Conservation (phyloP, 2,888 invertebrate genomes). For the Venustoraphidia nigricollis region DNA sequence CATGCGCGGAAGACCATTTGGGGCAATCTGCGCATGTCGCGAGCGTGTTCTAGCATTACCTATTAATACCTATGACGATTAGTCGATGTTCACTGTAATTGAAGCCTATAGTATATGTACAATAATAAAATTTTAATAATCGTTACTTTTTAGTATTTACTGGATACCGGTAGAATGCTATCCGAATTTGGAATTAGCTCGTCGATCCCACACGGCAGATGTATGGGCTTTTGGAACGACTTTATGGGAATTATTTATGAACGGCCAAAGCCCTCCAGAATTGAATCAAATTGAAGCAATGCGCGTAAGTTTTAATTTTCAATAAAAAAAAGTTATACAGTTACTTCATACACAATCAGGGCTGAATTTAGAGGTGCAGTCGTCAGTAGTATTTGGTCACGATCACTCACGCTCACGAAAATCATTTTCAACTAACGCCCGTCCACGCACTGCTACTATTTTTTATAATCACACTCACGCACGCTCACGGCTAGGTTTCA, state of each 20-base stretch:
- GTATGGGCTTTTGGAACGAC: constrained; percentile 89
- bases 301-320: constrained; percentile 16
- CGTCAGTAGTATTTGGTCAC: too few relatives aligned
- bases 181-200: constrained; percentile 48
- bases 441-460: too few relatives aligned
- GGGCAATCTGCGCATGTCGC: too few relatives aligned
- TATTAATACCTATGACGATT: neutral
- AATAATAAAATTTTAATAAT: neutral
- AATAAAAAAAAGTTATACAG: neutral
- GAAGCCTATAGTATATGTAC: neutral
- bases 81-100: neutral
- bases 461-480: too few relatives aligned
- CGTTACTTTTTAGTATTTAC: constrained; percentile 45
- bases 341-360: neutral
- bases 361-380: too few relatives aligned
- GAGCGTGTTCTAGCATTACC: neutral
- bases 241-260: constrained; percentile 82
- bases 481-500: too few relatives aligned
- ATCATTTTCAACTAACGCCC: too few relatives aligned
- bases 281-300: constrained; percentile 21
- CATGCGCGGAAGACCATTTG: too few relatives aligned
- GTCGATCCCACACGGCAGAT: constrained; percentile 56
- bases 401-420: too few relatives aligned
- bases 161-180: constrained; percentile 85
- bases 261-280: constrained; percentile 35